These are phyloP conservation scores for Cyanocitta stelleri DNA, from an alignment of 2,113 vertebrate species.

Conservation along the genomic window DNA sequence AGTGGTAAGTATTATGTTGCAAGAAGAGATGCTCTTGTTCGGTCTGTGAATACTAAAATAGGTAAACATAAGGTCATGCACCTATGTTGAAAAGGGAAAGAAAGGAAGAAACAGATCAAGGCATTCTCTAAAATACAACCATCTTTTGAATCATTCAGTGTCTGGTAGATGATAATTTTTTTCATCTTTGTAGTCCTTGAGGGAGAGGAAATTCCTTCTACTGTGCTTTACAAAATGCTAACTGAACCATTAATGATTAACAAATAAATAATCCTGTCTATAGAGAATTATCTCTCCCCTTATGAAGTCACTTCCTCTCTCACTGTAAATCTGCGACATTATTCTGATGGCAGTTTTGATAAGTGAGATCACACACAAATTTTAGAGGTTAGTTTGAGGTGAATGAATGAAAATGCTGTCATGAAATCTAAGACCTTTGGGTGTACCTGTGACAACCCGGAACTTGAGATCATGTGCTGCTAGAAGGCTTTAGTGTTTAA, in stretches of 20 bases:
- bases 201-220: not conserved
- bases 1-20: not conserved
- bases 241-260: not conserved
- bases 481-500: not conserved
- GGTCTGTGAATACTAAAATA: not conserved
- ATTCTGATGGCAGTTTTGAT: not conserved
- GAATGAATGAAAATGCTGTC: not conserved
- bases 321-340: not conserved
- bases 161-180: not conserved
- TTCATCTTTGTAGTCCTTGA: not conserved
- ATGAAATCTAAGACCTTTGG: not conserved
- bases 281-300: not conserved
- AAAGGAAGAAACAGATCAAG: not conserved
- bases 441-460: not conserved
- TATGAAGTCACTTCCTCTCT: not conserved
- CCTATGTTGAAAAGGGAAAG: not conserved
- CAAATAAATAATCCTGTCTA: conserved; percentile 13
- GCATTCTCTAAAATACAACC: not conserved
- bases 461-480: not conserved
- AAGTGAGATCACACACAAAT: not conserved
- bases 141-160: not conserved
- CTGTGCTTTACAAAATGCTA: not conserved
- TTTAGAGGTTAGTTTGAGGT: not conserved
- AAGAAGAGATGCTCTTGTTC: not conserved
- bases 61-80: not conserved